Evolutionary conservation across 2,888 invertebrate genomes (phyloP), one percentile per base, ranked within the genome.

Genomic region (Drosophila nigritarsus): DNA sequence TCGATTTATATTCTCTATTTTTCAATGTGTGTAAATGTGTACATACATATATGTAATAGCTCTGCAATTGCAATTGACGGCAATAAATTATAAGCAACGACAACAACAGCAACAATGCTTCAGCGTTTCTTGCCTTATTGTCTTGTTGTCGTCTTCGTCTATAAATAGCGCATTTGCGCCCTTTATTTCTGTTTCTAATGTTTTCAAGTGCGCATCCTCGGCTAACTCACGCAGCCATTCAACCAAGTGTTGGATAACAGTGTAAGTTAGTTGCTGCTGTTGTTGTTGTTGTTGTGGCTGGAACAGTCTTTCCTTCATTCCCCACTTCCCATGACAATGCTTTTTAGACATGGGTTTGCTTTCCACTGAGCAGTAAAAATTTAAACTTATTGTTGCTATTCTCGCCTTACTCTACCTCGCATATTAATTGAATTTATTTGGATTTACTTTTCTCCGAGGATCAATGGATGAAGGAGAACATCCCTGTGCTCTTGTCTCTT

Each of bases 391-490:
- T 45, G 7, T 13, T 49, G 27, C 27, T 27, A 49, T 48, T 8
- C 24, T 48, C 24, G 9, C 18, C 8, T 0, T n/a, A 27, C 3
- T 5, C 2, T 55, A 3, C 9, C 1, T 18, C 84, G 65, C 90
- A 90, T 70, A 91, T 89, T 15, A 91, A 91, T 61, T 78, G 82
- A 30, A 90, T 92, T 30, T 92, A 92, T 73, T 89, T 92, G 73
- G 93, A 93, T 11, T 65, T 93, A 61, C 90, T 92, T 45, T 54
- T 94, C 5, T 96, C 96, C 91, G 98, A 98, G 91, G 97, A 97
- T 0, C 98, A 98, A 0, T 98, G 97, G 97, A 96, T 96, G 92
- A 94, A 94, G 75, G 96, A 97, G 90, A 96, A 97, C 74, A 96
- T 96, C 89, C 94, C 94, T 51, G 95, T 98, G 62, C 94, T 97